phyloP scores from a whole-genome alignment of 2,113 vertebrate species.

The Morone chrysops region DNA sequence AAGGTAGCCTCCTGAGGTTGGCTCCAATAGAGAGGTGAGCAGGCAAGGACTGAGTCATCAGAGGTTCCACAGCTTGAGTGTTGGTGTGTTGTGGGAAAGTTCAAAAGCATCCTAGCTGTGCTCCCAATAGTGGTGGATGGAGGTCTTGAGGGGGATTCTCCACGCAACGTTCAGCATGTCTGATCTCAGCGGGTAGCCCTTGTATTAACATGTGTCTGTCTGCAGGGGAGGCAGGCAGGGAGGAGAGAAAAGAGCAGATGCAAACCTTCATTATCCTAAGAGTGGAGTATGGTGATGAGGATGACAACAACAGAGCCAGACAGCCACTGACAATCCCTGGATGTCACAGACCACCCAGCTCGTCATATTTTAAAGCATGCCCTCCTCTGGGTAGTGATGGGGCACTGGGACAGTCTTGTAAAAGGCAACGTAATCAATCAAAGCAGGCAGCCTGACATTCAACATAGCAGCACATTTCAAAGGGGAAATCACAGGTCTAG shows the following conservation, averaged over 20 bases:
- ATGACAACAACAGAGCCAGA: conserved; percentile 44
- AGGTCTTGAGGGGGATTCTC: conserved; percentile 63
- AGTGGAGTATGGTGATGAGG: conserved; percentile 49
- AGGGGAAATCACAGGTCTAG: conserved; percentile 69
- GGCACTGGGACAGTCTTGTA: conserved; percentile 67
- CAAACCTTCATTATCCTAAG: conserved; percentile 56
- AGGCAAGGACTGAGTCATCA: conserved; percentile 47
- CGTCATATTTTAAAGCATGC: conserved; percentile 42
- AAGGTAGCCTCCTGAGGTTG: conserved; percentile 29
- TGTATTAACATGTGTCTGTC: conserved; percentile 72
- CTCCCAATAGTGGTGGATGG: conserved; percentile 47
- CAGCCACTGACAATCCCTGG: conserved; percentile 56
- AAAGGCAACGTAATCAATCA: conserved; percentile 83
- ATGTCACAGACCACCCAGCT: conserved; percentile 64
- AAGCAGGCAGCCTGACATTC: conserved; percentile 78
- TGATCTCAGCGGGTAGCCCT: conserved; percentile 71
- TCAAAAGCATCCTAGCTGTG: conserved; percentile 47
- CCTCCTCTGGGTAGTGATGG: conserved; percentile 64
- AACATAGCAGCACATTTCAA: conserved; percentile 66
- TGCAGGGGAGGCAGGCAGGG: conserved; percentile 50
- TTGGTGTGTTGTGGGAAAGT: conserved; percentile 51
- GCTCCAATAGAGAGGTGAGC: conserved; percentile 33
- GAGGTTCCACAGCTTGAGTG: conserved; percentile 43
- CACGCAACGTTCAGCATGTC: conserved; percentile 53
- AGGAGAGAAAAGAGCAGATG: conserved; percentile 45